phyloP scores from a whole-genome alignment of 2,113 vertebrate species.

The Prochilodus magdalenae region DNA sequence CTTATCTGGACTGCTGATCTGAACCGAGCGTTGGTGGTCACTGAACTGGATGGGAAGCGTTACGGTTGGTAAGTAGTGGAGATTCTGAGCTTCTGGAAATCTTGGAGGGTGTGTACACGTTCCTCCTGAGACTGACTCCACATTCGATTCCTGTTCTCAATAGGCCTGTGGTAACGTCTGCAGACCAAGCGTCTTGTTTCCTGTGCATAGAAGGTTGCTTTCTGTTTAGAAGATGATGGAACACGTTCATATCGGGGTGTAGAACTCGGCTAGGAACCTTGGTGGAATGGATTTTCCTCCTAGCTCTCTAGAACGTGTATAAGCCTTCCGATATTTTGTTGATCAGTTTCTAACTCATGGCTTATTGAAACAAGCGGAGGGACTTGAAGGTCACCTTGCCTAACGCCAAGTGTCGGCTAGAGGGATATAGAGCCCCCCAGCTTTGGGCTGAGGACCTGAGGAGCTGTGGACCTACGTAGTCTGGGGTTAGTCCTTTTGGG shows the following conservation, averaged over 20 bases:
- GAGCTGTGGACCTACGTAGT: too few species aligned
- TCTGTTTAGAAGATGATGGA: neutral
- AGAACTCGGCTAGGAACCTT: neutral
- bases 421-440: too few species aligned
- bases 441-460: too few species aligned
- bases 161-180: neutral
- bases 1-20: neutral
- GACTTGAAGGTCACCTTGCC: too few species aligned
- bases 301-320: too few species aligned
- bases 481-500: too few species aligned
- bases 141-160: neutral
- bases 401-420: too few species aligned
- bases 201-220: neutral
- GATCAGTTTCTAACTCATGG: too few species aligned
- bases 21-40: neutral
- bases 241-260: too few species aligned
- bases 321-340: too few species aligned
- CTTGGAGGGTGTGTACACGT: neutral
- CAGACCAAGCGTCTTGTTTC: neutral
- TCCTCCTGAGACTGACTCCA: neutral
- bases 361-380: too few species aligned
- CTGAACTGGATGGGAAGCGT: conserved; percentile 51
- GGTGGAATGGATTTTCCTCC: too few species aligned
- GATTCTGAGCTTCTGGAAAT: neutral
- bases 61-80: conserved; percentile 53